Evolutionary conservation across 2,797 vertebrate species (phyloP), one percentile per base, ranked within the genome.

Genomic region (Macropus fuliginosus): DNA sequence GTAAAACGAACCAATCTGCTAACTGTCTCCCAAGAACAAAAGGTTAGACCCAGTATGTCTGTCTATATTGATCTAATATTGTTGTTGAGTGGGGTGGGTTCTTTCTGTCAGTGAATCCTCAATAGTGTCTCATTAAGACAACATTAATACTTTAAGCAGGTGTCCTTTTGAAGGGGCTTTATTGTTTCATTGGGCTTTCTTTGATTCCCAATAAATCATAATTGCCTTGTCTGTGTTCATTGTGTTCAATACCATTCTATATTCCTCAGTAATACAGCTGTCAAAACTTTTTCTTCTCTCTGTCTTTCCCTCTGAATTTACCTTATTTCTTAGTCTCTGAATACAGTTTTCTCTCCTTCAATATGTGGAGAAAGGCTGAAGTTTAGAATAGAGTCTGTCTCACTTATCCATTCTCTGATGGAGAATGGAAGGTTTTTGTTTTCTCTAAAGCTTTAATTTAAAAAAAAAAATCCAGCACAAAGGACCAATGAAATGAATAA

Each of bases 31-130:
- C 96, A 94, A 95, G 98, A 98, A 98, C 99, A 99, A 98, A 99
- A 98, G 98, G 98, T 98, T 97, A 18, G 95, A 91, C 96, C 98
- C 97, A 96, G 96, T 98, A 97, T 98, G 97, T 98, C 98, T 98
- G 98, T 98, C 98, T 98, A 87, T 98, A 99, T 99, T 98, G 98
- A 99, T 98, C 98, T 98, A 98, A 91, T 98, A 99, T 99, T 98
- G 99, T 99, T 98, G 98, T 98, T 95, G 74, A 87, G 74, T 87
- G 74, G 74, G 24, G 40, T 87, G 74, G 74, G 93, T 74, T 97
- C 97, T 94, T 54, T 93, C 97, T 98, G 98, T 97, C 98, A 98
- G 96, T 97, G 97, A 98, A 98, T 98, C 98, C 97, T 98, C 97
- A 97, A 95, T 98, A 98, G 95, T 96, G 97, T 97, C 98, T 98